phyloP scores from a whole-genome alignment of 2,113 vertebrate species.

The Elanoides forficatus region DNA sequence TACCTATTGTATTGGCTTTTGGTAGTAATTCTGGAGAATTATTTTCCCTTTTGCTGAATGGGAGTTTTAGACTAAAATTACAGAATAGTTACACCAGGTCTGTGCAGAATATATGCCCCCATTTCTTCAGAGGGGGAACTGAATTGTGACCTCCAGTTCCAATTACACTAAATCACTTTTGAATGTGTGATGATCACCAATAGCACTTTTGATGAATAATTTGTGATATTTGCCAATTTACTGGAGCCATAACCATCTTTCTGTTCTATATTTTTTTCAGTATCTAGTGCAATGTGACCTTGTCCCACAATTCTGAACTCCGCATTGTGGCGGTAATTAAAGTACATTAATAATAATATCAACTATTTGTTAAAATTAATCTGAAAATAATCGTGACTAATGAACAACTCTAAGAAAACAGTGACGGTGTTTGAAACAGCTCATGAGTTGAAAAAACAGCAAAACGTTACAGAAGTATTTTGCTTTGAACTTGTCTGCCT shows the following conservation, averaged over 20 bases:
- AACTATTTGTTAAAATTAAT: neutral
- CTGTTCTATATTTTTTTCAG: neutral
- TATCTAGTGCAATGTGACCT: neutral
- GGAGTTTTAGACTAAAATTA: neutral
- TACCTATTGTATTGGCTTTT: neutral
- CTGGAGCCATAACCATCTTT: neutral
- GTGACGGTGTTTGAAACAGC: accelerated
- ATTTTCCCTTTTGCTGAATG: neutral
- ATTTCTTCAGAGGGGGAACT: neutral
- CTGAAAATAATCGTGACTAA: neutral
- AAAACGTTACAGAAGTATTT: neutral
- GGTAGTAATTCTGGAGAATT: neutral
- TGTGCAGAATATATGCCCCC: accelerated
- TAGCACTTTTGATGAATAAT: neutral
- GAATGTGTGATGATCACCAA: neutral
- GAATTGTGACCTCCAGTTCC: neutral
- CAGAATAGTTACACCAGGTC: neutral
- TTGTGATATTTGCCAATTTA: neutral
- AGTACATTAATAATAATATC: neutral
- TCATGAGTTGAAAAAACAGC: neutral
- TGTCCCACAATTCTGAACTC: neutral
- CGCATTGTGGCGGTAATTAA: neutral
- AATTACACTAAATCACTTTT: neutral
- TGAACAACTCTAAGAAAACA: neutral
- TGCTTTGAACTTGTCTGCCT: neutral